Evolutionary conservation across 2,888 invertebrate genomes (phyloP), one percentile per base, ranked within the genome.

Genomic region (Dicranocentrus wangi): DNA sequence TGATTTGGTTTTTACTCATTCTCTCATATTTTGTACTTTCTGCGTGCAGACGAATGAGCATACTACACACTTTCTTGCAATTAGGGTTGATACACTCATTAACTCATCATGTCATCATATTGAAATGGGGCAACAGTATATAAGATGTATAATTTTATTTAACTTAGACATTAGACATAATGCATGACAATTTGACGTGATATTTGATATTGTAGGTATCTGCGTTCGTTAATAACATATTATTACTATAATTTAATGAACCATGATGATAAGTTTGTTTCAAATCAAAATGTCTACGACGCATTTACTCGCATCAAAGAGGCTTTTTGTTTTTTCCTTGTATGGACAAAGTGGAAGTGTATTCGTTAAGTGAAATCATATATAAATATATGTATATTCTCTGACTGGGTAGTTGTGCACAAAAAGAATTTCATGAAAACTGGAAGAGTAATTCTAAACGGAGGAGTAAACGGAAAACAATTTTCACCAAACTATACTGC

Each of bases 201-300:
- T n/a, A 47, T 47, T 47, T 47, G 47, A 47, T 47, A n/a, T 10
- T 7, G 15, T 10, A 47, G n/a, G 15, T 7, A n/a, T 47, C 47
- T 3, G 47, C 15, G n/a, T 7, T 47, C 47, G 15, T n/a, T 47
- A 10, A 47, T 5, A 3, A 47, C 15, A 32, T 7, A 32, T 7
- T 3, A 7, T 10, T 3, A 47, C 47, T 3, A 7, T 47, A 47
- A 47, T 47, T 55, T 27, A 60, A 60, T 60, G 28, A 28, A 15
- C 28, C 60, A 60, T 13, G 28, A 32, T 60, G 63, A 63, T 39
- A 42, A 63, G 39, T 63, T 63, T 42, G 23, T 63, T 42, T 39
- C 63, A 63, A 63, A 63, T 63, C 42, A 51, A 66, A 65, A 47
- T 66, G 47, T 47, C 66, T 66, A 66, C 66, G 66, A 66, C 66